Evolutionary conservation across 1,140 invertebrate genomes (phyloP).

Genomic region (Drosophila auraria): DNA sequence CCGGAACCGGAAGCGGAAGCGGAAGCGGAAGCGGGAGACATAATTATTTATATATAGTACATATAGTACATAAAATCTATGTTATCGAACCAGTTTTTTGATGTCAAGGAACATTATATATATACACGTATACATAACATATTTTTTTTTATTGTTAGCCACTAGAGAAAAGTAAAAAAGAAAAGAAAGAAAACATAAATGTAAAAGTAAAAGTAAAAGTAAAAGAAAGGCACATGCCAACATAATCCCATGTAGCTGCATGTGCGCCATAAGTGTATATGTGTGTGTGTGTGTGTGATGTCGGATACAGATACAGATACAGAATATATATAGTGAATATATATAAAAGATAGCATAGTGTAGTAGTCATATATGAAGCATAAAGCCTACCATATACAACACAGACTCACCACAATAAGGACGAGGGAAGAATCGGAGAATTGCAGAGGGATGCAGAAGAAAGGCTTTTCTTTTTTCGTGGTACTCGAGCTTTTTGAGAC

Average conservation of each 20-base stretch:
- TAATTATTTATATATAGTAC: constrained; percentile 56
- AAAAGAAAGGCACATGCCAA: constrained; percentile 29
- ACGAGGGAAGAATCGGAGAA: neutral
- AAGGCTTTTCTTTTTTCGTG: constrained; percentile 65
- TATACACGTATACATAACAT: constrained; percentile 39
- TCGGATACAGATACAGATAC: constrained; percentile 29
- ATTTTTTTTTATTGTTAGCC: constrained; percentile 58
- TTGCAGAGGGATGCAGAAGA: constrained; percentile 10
- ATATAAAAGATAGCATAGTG: constrained; percentile 35
- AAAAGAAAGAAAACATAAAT: neutral
- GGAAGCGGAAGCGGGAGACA: constrained; percentile 6
- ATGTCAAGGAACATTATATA: constrained; percentile 50
- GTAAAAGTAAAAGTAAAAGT: neutral
- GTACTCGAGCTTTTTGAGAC: constrained; percentile 85
- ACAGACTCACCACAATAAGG: constrained; percentile 46
- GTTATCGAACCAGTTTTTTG: constrained; percentile 53
- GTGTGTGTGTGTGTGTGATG: constrained; percentile 48
- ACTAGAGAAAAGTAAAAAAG: constrained; percentile 23
- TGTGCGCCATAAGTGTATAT: constrained; percentile 28
- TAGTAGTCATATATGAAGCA: constrained; percentile 53
- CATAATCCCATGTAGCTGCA: constrained; percentile 42
- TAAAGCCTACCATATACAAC: constrained; percentile 45
- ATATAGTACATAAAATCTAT: constrained; percentile 43
- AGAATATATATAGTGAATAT: constrained; percentile 19
- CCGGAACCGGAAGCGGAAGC: constrained; percentile 5